phyloP scores from a whole-genome alignment of 2,797 vertebrate genomes.

The Menidia menidia region DNA sequence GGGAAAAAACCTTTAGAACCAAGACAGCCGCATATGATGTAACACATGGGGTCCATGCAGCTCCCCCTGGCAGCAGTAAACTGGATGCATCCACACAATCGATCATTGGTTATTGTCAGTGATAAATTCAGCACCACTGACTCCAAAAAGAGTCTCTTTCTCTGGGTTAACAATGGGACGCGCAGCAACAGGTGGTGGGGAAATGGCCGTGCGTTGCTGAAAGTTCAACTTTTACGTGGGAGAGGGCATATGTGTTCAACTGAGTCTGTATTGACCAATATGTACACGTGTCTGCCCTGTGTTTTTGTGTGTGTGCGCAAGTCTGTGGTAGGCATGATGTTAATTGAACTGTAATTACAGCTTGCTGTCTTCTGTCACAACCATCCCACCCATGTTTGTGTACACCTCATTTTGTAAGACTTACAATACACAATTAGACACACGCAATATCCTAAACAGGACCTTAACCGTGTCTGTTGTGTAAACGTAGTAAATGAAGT shows the following conservation, averaged over 20 bases:
- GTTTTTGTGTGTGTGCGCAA: slow-evolving; percentile 1
- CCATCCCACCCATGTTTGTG: slow-evolving; percentile 41
- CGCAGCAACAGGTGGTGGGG: slow-evolving; percentile 71
- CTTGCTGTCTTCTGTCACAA: slow-evolving; percentile 24
- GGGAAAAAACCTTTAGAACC: background rate
- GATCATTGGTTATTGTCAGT: slow-evolving; percentile 46
- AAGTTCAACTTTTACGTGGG: background rate
- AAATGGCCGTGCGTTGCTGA: slow-evolving; percentile 6
- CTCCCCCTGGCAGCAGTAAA: slow-evolving; percentile 18
- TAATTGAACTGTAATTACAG: slow-evolving; percentile 56
- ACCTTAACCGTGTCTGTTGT: slow-evolving; percentile 22
- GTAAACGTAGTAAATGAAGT: slow-evolving; percentile 10
- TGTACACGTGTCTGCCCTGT: background rate
- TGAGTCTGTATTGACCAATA: background rate
- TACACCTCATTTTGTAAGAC: slow-evolving; percentile 40
- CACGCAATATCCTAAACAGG: slow-evolving; percentile 14
- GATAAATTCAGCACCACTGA: slow-evolving; percentile 47
- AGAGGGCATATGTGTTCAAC: background rate
- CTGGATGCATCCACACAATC: slow-evolving; percentile 32
- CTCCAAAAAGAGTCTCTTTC: slow-evolving; percentile 56
- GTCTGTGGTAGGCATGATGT: slow-evolving; percentile 28
- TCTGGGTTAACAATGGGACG: slow-evolving; percentile 33
- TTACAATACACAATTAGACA: background rate
- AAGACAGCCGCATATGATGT: background rate
- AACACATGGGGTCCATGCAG: background rate